Base-by-base conservation (phyloP, 2,888 invertebrate species). In the Sisyra nigra region DNA sequence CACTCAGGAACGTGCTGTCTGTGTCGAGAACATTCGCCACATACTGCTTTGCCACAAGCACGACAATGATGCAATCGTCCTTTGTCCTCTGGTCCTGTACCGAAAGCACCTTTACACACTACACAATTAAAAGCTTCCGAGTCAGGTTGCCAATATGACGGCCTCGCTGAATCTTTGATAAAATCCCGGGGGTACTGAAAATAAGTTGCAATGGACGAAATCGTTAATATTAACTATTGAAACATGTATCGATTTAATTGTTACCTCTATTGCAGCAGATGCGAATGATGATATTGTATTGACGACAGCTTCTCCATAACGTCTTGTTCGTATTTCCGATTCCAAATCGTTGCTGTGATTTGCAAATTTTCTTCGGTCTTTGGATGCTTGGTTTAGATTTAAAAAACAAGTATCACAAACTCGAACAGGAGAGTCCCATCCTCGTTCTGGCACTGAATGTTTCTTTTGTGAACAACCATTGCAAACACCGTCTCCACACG, bases 401-500 rank as follows among this genome's bases (percentile, higher is more conserved):
- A 30, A 13, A 52, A 63, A 75, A 54, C 86, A 86, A 40, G 63
- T 57, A 50, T 81, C 76, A 57, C 86, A 87, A 3, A 86, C 83
- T 44, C 86, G 64, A 1, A 82, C 83, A 1, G 76, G 73, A 14
- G 66, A 63, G 7, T 63, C 59, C 84, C 85, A 85, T 44, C 83
- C 82, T 48, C 76, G 66, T 9, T 72, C 69, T 10, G 83, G 83
- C 13, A 86, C 84, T 13, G 76, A 70, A 52, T 74, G 68, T 42
- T 66, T 66, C 42, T 71, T 67, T n/a, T 71, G 68, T 2, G 82
- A 80, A 55, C 86, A 87, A 4, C 57, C 57, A 48, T 77, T 74
- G 57, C 86, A 87, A 54, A 85, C 84, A 1, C 85, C 86, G 56
- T 81, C 75, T 1, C 85, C 85, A 58, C 86, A 86, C 0, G 76